Percentiles rank a stretch among this genome's conserved stretches.
phyloP scores from a whole-genome alignment of 2,797 vertebrate genomes.

The Gymnoscopelus braueri region DNA sequence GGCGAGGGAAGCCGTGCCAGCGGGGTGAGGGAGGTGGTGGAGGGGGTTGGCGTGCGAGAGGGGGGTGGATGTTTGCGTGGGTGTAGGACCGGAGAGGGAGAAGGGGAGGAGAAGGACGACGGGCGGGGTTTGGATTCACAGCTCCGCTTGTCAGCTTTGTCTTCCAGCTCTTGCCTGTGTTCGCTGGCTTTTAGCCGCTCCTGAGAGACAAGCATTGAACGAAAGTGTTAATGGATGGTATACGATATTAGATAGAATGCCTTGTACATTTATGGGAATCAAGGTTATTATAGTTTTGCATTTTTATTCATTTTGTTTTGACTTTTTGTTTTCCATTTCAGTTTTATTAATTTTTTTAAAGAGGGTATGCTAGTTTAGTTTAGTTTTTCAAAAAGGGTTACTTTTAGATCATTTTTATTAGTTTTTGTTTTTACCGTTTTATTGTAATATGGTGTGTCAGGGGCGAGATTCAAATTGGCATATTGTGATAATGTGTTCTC shows the following conservation, averaged over 20 bases:
- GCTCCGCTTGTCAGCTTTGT: slow-evolving; percentile 87
- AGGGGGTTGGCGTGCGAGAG: slow-evolving; percentile 79
- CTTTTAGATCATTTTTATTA: too few relatives aligned
- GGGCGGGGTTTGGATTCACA: slow-evolving; percentile 84
- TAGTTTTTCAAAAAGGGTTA: too few relatives aligned
- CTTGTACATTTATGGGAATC: not conserved
- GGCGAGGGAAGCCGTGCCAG: slow-evolving; percentile 85
- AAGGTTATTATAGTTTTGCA: too few relatives aligned
- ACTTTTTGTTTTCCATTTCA: too few relatives aligned
- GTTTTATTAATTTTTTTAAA: too few relatives aligned
- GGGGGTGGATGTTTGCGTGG: slow-evolving; percentile 84
- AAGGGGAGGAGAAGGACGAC: slow-evolving; percentile 70
- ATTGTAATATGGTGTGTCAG: too few relatives aligned
- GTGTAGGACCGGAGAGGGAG: slow-evolving; percentile 75
- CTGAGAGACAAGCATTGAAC: slow-evolving; percentile 69
- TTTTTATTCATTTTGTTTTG: too few relatives aligned
- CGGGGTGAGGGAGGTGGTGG: slow-evolving; percentile 85
- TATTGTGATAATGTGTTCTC: too few relatives aligned
- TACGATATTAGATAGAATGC: not conserved
- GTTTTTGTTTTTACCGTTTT: too few relatives aligned
- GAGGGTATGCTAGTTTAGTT: too few relatives aligned
- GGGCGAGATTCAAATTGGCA: too few relatives aligned
- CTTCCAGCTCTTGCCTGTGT: slow-evolving; percentile 88
- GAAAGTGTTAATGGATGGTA: slow-evolving; percentile 5
- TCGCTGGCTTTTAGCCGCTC: slow-evolving; percentile 92